Conservation (phyloP, 2,113 vertebrate species). For the Entomyzon cyanotis region DNA sequence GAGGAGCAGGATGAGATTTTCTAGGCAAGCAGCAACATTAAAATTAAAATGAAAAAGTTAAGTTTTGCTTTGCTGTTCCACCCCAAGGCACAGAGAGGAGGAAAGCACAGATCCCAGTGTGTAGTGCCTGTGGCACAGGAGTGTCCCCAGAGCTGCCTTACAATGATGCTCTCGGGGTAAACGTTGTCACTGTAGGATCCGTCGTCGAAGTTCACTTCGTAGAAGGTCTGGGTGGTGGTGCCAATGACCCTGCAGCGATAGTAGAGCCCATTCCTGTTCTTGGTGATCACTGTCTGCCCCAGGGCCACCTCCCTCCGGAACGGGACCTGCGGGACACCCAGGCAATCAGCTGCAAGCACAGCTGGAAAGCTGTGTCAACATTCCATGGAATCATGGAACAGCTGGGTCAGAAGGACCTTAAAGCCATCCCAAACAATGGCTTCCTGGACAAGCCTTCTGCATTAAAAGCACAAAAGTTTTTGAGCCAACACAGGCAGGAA, state of each 20-base stretch:
- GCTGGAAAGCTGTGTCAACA: accelerated
- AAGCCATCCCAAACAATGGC: not conserved
- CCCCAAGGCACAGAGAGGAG: not conserved
- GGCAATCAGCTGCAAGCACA: no score
- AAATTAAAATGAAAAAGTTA: not conserved
- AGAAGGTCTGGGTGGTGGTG: constrained; percentile 85
- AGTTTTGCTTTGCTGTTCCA: not conserved
- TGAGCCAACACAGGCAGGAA: accelerated
- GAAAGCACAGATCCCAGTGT: accelerated
- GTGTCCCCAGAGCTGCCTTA: constrained; percentile 67
- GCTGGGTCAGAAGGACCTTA: not conserved
- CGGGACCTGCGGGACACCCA: not conserved
- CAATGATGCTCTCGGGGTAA: constrained; percentile 89
- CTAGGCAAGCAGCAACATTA: not conserved
- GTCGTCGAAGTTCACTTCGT: constrained; percentile 94
- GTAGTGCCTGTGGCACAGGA: not conserved
- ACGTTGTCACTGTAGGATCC: constrained; percentile 97
- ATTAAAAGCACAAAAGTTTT: not conserved
- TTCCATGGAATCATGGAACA: accelerated
- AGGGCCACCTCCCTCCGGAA: constrained; percentile 74
- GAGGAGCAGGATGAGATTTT: not conserved
- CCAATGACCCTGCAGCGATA: constrained; percentile 91
- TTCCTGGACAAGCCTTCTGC: not conserved
- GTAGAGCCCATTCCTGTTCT: constrained; percentile 87
- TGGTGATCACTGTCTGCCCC: constrained; percentile 90